Evolutionary conservation across 2,113 vertebrate genomes (phyloP), one percentile per base, ranked within the genome.

Genomic region (Pongo pygmaeus): DNA sequence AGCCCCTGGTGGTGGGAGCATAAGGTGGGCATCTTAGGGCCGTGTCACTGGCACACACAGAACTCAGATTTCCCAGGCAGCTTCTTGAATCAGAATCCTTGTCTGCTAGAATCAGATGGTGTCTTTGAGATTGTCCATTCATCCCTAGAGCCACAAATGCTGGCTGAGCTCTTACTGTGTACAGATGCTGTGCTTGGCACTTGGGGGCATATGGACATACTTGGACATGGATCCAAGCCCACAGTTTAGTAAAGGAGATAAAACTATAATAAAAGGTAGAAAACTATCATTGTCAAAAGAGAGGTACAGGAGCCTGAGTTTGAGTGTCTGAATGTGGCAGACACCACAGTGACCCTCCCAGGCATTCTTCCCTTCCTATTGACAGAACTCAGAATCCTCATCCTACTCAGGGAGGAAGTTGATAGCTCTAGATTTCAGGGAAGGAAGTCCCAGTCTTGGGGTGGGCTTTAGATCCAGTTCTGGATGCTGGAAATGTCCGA

Each of bases 121-220:
- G 38, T 77, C 40, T 88, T n/a, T 40, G 27, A 57, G 14, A 25
- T 20, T 13, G 13, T 57, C 46, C 4, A 5, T 46, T 57, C 5
- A 11, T 46, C 50, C 50, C 46, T 80, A 32, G 0, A 38, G 55
- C 55, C 46, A 8, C 48, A 20, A n/a, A 35, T 11, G 46, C 22
- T 25, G 38, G 11, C 50, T 17, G 75, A 87, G 20, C 84, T 38
- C 69, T 67, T 14, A 8, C 48, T 13, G 16, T 13, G 8, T 25
- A 9, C 3, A 20, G 30, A 32, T 2, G 32, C 32, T 25, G 25
- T 35, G 75, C 43, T 48, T 5, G 6, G 46, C 10, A 0, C 64
- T 35, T 2, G 1, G 6, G 20, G 52, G 38, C 32, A 4, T 4
- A 20, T 0, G 2, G 43, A 46, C 0, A 5, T 7, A 52, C 70